Evolutionary conservation across 1,140 invertebrate species (phyloP).

Genomic region (Drosophila ambigua): DNA sequence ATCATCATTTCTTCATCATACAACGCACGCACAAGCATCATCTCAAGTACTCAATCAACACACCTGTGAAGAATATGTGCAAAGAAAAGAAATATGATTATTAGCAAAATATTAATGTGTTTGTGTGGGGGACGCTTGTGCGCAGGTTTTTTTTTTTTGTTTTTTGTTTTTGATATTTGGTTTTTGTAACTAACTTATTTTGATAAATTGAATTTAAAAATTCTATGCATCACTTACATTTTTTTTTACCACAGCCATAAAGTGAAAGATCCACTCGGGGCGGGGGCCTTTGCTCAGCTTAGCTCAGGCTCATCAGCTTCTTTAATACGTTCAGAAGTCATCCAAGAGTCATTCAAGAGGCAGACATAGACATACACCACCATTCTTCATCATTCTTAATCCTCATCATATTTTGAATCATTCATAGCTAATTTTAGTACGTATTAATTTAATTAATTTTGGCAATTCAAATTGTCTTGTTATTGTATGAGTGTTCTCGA

Average conservation of each 20-base stretch:
- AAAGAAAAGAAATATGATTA: conserved; percentile 46
- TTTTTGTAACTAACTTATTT: conserved; percentile 28
- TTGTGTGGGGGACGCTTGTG: neutral
- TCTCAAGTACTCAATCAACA: conserved; percentile 44
- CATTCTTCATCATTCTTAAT: neutral
- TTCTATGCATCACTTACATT: conserved; percentile 68
- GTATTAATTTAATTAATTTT: conserved; percentile 55
- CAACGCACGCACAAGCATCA: conserved; percentile 32
- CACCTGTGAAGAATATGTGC: conserved; percentile 60
- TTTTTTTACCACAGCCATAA: conserved; percentile 66
- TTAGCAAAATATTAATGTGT: conserved; percentile 7
- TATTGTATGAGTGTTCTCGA: neutral
- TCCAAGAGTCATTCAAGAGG: conserved; percentile 37
- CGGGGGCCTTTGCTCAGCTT: too few species aligned
- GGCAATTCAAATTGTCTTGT: conserved; percentile 35
- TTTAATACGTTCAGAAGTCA: conserved; percentile 27
- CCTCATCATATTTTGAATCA: conserved; percentile 30
- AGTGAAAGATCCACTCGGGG: conserved; percentile 26
- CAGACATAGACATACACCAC: conserved; percentile 25
- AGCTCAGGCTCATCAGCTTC: conserved; percentile 18
- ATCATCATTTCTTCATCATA: conserved; percentile 32
- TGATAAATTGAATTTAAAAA: conserved; percentile 18
- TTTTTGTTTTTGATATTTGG: neutral
- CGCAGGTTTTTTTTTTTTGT: neutral
- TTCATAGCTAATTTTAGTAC: conserved; percentile 40